phyloP scores from a whole-genome alignment of 2,888 invertebrate species.

The Drosophila percnosoma region DNA sequence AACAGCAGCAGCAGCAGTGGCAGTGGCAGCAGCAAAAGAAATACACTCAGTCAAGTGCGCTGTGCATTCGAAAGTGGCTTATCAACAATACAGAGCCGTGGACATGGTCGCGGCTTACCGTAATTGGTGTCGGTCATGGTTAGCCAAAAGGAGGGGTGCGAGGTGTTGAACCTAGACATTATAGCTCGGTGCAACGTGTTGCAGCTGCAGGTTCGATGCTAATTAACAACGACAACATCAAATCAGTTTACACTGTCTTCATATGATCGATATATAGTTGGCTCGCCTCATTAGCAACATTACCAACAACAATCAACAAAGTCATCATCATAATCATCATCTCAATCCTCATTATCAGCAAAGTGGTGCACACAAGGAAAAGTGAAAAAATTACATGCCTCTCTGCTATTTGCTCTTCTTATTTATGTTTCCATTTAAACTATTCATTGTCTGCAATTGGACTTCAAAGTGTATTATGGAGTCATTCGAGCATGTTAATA shows the following conservation, averaged over 20 bases:
- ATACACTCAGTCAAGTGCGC: slow-evolving; percentile 50
- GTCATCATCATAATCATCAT: slow-evolving; percentile 21
- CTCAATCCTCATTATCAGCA: slow-evolving; percentile 16
- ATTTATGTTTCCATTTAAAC: slow-evolving; percentile 60
- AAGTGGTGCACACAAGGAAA: slow-evolving; percentile 43
- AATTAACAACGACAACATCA: slow-evolving; percentile 62
- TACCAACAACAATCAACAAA: slow-evolving; percentile 35
- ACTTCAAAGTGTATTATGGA: slow-evolving; percentile 24
- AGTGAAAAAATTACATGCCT: slow-evolving; percentile 50
- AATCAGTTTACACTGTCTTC: slow-evolving; percentile 39
- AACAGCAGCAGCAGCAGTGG: slow-evolving; percentile 2
- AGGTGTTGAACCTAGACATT: slow-evolving; percentile 13
- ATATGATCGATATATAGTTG: slow-evolving; percentile 65
- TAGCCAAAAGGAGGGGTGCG: slow-evolving; percentile 28
- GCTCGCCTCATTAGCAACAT: slow-evolving; percentile 63
- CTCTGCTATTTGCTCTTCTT: slow-evolving; percentile 15
- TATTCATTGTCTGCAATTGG: slow-evolving; percentile 73
- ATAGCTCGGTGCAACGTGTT: slow-evolving; percentile 44
- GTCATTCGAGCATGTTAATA: slow-evolving; percentile 12
- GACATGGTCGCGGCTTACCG: slow-evolving; percentile 70
- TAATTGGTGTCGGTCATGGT: slow-evolving; percentile 65
- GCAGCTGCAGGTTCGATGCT: slow-evolving; percentile 67
- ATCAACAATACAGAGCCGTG: slow-evolving; percentile 63
- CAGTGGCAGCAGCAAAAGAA: slow-evolving; percentile 24
- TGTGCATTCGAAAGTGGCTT: slow-evolving; percentile 63